Base-by-base conservation (phyloP, 1,140 invertebrate species). In the Lutraria rhynchaena region DNA sequence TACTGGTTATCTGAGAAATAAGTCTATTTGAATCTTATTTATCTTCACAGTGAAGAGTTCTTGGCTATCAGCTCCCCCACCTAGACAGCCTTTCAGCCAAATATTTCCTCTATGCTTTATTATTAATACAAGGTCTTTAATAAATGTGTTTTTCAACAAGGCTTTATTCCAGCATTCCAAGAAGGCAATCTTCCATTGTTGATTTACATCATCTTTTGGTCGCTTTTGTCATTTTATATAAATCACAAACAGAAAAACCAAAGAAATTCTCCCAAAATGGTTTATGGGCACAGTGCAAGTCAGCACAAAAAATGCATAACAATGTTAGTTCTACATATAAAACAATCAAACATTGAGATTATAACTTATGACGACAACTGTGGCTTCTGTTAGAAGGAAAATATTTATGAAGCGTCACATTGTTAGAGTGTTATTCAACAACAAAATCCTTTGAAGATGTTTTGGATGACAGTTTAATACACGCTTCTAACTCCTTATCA, bases 281-380 rank as follows among this genome's bases (percentile, higher is more conserved):
- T 41, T 41, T 41, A 41, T 41, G 5, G 5, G 37, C 37, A 7
- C 5, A 7, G 5, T 41, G 37, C 37, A 41, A 41, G 37, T 41
- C 37, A 7, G 37, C 37, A 41, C 15, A 15, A 41, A 41, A 41
- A 41, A 41, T 41, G 15, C 15, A 15, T 41, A 41, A 41, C 37
- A 41, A 15, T 5, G 37, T 41, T 41, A 15, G 5, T 41, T 15
- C 15, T 41, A 41, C 37, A 41, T 41, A 41, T 41, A 41, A 41
- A 41, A 41, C 37, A 67, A 67, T 24, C 44, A 67, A 67, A 31
- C 63, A 67, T 49, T 67, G 63, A n/a, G 22, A 4, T 4, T 49
- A n/a, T 67, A 67, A 67, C n/a, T 49, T 67, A 49, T 29, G 19
- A 13, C 3, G 63, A 67, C 63, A 67, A 67, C 63, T 67, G 63